A percentile compares a stretch with the other conserved stretches of the same genome.
Conservation (phyloP, 2,113 vertebrate genomes). For the Carollia perspicillata region DNA sequence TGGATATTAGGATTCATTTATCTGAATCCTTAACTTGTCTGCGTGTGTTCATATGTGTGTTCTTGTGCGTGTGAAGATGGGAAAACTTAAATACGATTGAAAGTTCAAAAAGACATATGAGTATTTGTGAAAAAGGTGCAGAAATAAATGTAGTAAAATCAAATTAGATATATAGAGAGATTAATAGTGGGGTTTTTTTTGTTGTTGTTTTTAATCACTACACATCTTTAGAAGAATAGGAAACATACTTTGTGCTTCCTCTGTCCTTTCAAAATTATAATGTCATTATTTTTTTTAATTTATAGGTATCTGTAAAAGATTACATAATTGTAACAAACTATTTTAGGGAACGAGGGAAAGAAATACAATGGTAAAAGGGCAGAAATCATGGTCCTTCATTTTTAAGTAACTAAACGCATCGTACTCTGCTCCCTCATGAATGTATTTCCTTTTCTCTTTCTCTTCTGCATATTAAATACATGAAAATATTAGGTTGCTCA, state of each 20-base stretch:
- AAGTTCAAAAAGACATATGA: neutral
- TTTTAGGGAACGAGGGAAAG: neutral
- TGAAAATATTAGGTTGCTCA: neutral
- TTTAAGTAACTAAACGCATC: constrained; percentile 23
- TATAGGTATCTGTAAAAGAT: neutral
- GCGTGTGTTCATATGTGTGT: neutral
- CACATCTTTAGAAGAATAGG: neutral
- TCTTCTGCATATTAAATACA: neutral
- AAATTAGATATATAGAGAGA: neutral
- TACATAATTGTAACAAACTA: constrained; percentile 28
- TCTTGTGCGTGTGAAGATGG: neutral
- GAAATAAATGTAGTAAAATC: neutral
- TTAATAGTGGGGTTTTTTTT: neutral
- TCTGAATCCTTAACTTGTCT: neutral
- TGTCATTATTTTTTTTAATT: neutral
- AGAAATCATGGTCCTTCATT: neutral
- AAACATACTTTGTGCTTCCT: neutral
- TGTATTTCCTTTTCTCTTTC: neutral
- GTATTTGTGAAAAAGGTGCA: neutral
- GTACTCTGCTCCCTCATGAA: neutral
- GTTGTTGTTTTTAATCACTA: neutral
- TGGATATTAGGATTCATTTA: neutral
- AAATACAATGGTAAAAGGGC: constrained; percentile 17
- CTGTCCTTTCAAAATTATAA: neutral
- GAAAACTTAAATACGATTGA: neutral